A percentile compares a stretch with the other conserved stretches of the same genome.
phyloP scores from a whole-genome alignment of 2,113 vertebrate genomes.

The Lophotis ruficrista region DNA sequence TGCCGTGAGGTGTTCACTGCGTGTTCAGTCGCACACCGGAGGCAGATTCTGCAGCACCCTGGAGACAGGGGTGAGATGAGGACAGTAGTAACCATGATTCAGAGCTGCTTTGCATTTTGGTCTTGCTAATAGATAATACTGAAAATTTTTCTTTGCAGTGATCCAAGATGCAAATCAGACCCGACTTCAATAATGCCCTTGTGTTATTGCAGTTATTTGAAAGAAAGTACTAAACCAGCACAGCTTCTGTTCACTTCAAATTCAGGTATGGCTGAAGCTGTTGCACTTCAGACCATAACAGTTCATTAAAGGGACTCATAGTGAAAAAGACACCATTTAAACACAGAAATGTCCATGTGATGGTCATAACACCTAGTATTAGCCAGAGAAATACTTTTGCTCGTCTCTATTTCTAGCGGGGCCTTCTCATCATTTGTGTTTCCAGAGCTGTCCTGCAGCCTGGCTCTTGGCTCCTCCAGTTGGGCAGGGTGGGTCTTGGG shows the following conservation, averaged over 20 bases:
- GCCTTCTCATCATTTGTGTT: background rate
- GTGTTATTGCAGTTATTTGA: background rate
- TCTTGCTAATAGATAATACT: background rate
- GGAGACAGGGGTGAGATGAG: conserved; percentile 36
- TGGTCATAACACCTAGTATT: background rate
- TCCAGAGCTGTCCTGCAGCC: background rate
- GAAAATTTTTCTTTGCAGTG: background rate
- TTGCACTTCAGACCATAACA: background rate
- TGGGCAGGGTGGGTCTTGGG: background rate
- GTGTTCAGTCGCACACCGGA: background rate
- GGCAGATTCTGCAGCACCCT: conserved; percentile 27
- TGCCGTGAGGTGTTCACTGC: background rate
- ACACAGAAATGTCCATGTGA: background rate
- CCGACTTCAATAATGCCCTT: background rate
- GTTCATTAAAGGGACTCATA: background rate
- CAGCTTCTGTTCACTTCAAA: background rate
- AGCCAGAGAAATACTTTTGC: background rate
- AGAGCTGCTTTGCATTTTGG: conserved; percentile 9
- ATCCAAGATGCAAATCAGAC: background rate
- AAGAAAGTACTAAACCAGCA: background rate
- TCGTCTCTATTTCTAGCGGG: background rate
- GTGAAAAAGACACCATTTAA: background rate
- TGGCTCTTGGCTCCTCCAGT: background rate
- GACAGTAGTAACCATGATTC: conserved; percentile 3
- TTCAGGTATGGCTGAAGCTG: background rate